Conservation (phyloP, 2,888 invertebrate species). For the Eristalinus sepulchralis region DNA sequence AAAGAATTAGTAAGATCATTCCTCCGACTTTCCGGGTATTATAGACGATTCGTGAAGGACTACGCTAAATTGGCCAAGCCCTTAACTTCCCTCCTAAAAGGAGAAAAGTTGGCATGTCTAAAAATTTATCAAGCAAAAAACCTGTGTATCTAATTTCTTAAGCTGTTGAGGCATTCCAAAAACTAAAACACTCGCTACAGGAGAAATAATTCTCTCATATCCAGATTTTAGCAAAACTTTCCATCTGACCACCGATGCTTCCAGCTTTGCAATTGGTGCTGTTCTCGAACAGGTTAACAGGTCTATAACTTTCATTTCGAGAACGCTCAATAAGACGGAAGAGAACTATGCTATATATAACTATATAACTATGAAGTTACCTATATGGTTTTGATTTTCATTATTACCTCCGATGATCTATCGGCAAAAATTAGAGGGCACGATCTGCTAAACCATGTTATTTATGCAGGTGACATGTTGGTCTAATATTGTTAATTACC, state of each 20-base stretch:
- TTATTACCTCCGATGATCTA: too few species aligned
- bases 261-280: slow-evolving; percentile 73
- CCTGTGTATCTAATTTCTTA: too few species aligned
- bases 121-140: slow-evolving; percentile 33
- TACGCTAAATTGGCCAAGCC: slow-evolving; percentile 35
- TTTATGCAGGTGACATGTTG: too few species aligned
- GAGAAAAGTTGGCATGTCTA: slow-evolving; percentile 36
- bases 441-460: too few species aligned
- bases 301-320: slow-evolving; percentile 37
- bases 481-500: too few species aligned
- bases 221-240: slow-evolving; percentile 25
- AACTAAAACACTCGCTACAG: slow-evolving; percentile 14
- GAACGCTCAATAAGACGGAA: slow-evolving; percentile 47
- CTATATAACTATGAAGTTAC: too few species aligned
- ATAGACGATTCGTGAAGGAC: slow-evolving; percentile 34
- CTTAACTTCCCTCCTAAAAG: slow-evolving; percentile 23
- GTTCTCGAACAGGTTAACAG: slow-evolving; percentile 73
- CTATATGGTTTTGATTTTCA: too few species aligned
- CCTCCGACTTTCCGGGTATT: too few species aligned
- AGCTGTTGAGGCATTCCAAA: too few species aligned
- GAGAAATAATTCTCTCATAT: slow-evolving; percentile 18
- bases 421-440: too few species aligned
- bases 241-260: slow-evolving; percentile 73
- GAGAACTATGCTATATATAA: slow-evolving; percentile 36
- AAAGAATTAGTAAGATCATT: too few species aligned